Percentiles rank a stretch among this genome's conserved stretches.
These are phyloP conservation scores for Ormyrus rosae DNA, from an alignment of 2,888 invertebrate species.

Conservation along the genomic window DNA sequence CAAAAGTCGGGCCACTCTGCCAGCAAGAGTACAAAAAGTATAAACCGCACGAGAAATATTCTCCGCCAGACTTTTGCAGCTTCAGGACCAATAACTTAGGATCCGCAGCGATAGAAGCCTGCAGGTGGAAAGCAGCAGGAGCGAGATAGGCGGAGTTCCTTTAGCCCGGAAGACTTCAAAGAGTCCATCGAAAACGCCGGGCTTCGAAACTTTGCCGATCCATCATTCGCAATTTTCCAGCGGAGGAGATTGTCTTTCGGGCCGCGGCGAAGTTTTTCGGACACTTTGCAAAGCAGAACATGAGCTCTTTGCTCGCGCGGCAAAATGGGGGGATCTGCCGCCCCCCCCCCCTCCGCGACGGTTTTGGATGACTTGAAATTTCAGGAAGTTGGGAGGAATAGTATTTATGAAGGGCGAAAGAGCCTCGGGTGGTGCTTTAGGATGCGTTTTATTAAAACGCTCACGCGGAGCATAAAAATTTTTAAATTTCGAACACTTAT, in stretches of 20 bases:
- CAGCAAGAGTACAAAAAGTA: too few species aligned
- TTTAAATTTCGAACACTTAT: neutral
- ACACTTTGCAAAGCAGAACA: conserved; percentile 6
- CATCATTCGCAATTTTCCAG: conserved; percentile 51
- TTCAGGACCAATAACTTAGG: conserved; percentile 51
- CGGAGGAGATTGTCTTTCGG: conserved; percentile 40
- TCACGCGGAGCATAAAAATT: neutral
- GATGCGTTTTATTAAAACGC: too few species aligned
- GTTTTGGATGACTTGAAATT: conserved; percentile 10
- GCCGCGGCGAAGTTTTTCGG: conserved; percentile 42
- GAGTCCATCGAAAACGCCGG: conserved; percentile 47
- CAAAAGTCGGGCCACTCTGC: too few species aligned
- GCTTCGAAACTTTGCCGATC: conserved; percentile 52
- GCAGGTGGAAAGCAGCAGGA: conserved; percentile 49
- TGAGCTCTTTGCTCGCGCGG: too few species aligned
- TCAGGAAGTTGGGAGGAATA: neutral
- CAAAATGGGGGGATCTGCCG: conserved; percentile 9
- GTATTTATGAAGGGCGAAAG: neutral
- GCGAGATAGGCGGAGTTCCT: neutral
- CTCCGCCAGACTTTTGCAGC: conserved; percentile 32
- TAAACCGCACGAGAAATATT: too few species aligned
- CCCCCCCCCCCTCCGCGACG: neutral
- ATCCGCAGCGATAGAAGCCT: conserved; percentile 22
- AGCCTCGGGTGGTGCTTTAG: neutral
- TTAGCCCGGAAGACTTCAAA: conserved; percentile 41